These are phyloP conservation scores for Eriosoma lanigerum DNA, from an alignment of 1,140 invertebrate species.

Conservation along the genomic window DNA sequence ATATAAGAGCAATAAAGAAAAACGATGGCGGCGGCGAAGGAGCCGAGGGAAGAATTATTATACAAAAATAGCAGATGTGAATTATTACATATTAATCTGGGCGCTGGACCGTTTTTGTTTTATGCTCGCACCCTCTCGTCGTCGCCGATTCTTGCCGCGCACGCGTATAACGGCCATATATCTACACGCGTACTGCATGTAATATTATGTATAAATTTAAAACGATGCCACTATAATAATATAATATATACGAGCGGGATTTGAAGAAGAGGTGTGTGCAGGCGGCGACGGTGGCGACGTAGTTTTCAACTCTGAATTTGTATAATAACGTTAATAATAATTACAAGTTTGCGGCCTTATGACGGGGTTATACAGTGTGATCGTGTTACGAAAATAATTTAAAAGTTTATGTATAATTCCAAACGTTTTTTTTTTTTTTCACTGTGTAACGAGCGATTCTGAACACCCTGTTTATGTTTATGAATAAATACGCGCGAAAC, in stretches of 20 bases:
- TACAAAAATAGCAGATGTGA: constrained; percentile 53
- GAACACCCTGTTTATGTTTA: not conserved
- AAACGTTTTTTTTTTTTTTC: no score
- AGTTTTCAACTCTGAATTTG: constrained; percentile 53
- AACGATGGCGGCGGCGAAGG: constrained; percentile 59
- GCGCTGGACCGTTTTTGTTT: constrained; percentile 51
- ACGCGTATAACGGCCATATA: not conserved
- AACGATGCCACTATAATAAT: no score
- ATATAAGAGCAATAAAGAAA: constrained; percentile 41
- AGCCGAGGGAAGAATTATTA: constrained; percentile 51
- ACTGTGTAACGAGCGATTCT: no score
- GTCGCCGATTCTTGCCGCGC: not conserved
- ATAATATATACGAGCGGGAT: not conserved
- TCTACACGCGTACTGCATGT: no score
- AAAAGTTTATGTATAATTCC: no score
- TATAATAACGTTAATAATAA: constrained; percentile 53
- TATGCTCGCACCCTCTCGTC: not conserved
- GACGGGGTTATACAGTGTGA: no score
- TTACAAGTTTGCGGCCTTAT: constrained; percentile 51
- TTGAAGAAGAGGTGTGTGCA: not conserved
- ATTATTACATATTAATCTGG: constrained; percentile 53
- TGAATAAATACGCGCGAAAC: not conserved
- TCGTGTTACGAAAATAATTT: no score
- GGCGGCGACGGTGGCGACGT: not conserved
- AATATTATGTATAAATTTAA: no score